Evolutionary conservation across 30 jellyfish, hydroid and myxozoan species (phyloP).

Genomic region (Calvadosia cruxmelitensis): DNA sequence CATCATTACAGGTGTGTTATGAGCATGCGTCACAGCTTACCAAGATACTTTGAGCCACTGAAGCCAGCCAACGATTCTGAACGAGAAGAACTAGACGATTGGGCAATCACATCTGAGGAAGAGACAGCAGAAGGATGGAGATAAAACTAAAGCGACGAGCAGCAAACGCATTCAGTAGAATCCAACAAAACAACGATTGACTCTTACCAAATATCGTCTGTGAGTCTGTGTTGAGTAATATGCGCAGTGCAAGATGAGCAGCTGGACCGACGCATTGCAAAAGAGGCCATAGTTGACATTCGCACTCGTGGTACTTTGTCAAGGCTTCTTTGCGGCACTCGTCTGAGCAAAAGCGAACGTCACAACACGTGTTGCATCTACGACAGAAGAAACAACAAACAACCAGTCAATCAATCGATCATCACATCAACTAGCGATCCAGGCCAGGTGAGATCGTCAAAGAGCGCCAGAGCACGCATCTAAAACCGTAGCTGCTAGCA

Average conservation of each 20-base stretch:
- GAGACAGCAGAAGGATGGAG: too few relatives aligned
- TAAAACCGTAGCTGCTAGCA: too few relatives aligned
- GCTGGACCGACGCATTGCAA: slow-evolving; percentile 47
- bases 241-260: slow-evolving; percentile 49
- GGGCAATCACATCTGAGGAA: too few relatives aligned
- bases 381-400: too few relatives aligned
- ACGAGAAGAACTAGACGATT: too few relatives aligned
- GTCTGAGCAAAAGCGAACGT: slow-evolving; percentile 47
- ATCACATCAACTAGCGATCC: too few relatives aligned
- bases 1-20: background rate
- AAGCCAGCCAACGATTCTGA: background rate
- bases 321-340: slow-evolving; percentile 31
- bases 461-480: too few relatives aligned
- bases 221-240: slow-evolving; percentile 36
- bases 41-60: background rate
- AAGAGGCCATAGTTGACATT: slow-evolving; percentile 59
- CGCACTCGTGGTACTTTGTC: slow-evolving; percentile 26
- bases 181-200: too few relatives aligned
- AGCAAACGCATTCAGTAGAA: too few relatives aligned
- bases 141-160: too few relatives aligned
- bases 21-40: background rate
- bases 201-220: slow-evolving; percentile 35
- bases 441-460: too few relatives aligned
- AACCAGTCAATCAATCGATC: too few relatives aligned
- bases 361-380: slow-evolving; percentile 46